A percentile compares a stretch with the other conserved stretches of the same genome.
phyloP scores from a whole-genome alignment of 2,113 vertebrate species.

The Engraulis encrasicolus region DNA sequence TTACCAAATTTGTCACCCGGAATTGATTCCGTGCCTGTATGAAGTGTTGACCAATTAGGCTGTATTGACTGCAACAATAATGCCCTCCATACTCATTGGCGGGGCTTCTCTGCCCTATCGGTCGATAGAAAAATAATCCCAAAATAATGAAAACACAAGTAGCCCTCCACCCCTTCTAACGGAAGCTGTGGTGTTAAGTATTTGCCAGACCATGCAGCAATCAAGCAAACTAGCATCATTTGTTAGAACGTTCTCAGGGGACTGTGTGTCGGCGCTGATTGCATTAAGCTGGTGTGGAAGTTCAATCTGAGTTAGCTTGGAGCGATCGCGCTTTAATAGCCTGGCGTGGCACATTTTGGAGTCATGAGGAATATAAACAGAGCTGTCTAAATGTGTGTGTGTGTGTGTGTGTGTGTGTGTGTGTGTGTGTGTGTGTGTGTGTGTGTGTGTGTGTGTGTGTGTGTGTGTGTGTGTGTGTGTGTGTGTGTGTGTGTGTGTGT shows the following conservation, averaged over 20 bases:
- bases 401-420: too few relatives aligned
- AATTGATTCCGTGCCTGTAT: neutral
- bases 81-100: neutral
- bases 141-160: neutral
- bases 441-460: too few relatives aligned
- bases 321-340: neutral
- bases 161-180: neutral
- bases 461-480: neutral
- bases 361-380: neutral
- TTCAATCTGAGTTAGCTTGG: neutral
- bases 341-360: neutral
- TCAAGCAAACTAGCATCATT: neutral
- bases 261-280: neutral
- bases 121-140: neutral
- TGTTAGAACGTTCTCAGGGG: neutral
- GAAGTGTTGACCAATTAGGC: slow-evolving; percentile 22
- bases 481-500: too few relatives aligned
- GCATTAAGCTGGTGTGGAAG: neutral
- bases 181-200: neutral
- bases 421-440: too few relatives aligned
- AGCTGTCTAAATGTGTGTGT: neutral
- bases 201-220: neutral
- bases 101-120: neutral
- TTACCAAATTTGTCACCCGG: neutral
- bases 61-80: neutral